Evolutionary conservation across 1,140 invertebrate species (phyloP), one percentile per base, ranked within the genome.

Genomic region (Dreissena polymorpha): DNA sequence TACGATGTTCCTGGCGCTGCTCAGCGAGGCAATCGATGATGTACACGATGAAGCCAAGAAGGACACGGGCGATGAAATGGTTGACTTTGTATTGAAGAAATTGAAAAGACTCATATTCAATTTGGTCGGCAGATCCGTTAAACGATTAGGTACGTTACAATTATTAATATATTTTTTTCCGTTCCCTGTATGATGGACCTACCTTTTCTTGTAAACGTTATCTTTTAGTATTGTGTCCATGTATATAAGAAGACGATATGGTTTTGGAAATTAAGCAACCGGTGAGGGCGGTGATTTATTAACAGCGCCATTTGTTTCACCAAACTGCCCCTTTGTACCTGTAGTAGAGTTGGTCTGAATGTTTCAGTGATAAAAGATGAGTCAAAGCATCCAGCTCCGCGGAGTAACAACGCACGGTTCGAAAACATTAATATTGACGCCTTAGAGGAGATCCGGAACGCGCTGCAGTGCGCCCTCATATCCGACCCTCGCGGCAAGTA

Each of bases 1-100:
- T n/a, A 90, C 87, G 21, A 86, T 89, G 79, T 87, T 90, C 71
- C 60, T 90, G 57, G 86, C 89, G 3, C 85, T 90, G 13, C 76
- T 90, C 13, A 68, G 82, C 13, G 86, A 90, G 29, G 85, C 86
- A 49, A 87, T 90, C 3, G 86, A 85, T 60, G 55, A 82, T 0
- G 84, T 88, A 0, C 87, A 88, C 63, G 50, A 57, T n/a, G 60
- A 79, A 25, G 84, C 87, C 8, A 88, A 86, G 63, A 55, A 51
- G 50, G 81, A 86, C 39, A 72, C 74, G 27, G 76, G 76, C 25
- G 87, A 85, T 27, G 87, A 88, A 71, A 77, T 88, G 29, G 81
- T 88, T 5, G 77, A 85, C 13, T 88, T 84, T 60, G n/a, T 86
- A 3, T 29, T 88, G 0, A 84, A 84, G 39, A 83, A 86, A 55